phyloP scores from a whole-genome alignment of 2,888 invertebrate species.

The Cephus spinipes region DNA sequence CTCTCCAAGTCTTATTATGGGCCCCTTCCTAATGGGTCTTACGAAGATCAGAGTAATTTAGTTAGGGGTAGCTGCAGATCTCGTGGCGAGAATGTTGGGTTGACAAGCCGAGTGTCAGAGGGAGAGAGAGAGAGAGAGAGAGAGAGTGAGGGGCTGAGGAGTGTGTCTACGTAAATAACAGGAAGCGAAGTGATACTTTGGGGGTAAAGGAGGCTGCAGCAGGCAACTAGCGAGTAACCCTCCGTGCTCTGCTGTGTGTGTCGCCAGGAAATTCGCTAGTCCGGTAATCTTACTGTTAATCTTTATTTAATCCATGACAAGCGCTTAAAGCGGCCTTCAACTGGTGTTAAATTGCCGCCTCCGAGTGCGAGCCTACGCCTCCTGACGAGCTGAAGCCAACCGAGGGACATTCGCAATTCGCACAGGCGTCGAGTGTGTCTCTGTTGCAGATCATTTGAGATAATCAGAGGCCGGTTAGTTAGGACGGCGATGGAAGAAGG shows the following conservation, averaged over 20 bases:
- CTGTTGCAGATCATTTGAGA: too few species aligned
- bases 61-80: constrained; percentile 38
- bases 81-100: too few species aligned
- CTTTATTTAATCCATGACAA: constrained; percentile 66
- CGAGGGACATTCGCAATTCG: too few species aligned
- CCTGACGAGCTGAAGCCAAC: too few species aligned
- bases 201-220: constrained; percentile 25
- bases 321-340: constrained; percentile 63
- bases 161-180: constrained; percentile 35
- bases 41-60: constrained; percentile 48
- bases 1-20: too few species aligned
- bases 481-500: too few species aligned
- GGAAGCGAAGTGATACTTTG: constrained; percentile 45
- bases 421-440: too few species aligned
- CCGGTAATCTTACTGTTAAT: constrained; percentile 61
- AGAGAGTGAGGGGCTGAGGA: background rate
- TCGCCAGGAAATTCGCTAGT: constrained; percentile 31
- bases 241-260: constrained; percentile 39
- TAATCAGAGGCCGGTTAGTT: too few species aligned
- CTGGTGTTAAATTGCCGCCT: constrained; percentile 59
- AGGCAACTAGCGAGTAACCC: constrained; percentile 40
- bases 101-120: constrained; percentile 4
- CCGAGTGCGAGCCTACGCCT: constrained; percentile 34
- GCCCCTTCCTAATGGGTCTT: constrained; percentile 11
- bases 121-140: constrained; percentile 5